These are phyloP conservation scores for Elgonia sp. DNA, from an alignment of 2,888 invertebrate species.

Conservation along the genomic window DNA sequence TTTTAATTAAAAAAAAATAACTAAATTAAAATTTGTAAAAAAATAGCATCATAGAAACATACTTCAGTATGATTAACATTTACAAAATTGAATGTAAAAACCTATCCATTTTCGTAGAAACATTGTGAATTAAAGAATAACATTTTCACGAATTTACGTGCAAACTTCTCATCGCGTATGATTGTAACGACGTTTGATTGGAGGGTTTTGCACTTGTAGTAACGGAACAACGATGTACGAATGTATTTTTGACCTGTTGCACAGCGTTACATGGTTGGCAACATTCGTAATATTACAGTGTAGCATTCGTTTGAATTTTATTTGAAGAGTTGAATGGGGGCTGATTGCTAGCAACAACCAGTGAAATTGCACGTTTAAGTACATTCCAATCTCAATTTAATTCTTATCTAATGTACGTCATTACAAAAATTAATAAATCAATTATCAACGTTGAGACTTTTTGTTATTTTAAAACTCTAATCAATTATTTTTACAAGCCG, in stretches of 20 bases:
- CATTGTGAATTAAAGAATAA: conserved; percentile 28
- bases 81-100: too few relatives aligned
- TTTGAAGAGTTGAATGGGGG: conserved; percentile 14
- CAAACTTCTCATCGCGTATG: conserved; percentile 54
- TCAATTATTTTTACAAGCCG: conserved; percentile 14
- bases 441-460: conserved; percentile 4
- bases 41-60: too few relatives aligned
- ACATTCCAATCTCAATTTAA: conserved; percentile 54
- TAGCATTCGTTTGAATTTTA: conserved; percentile 64
- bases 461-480: not conserved
- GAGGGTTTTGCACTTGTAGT: conserved; percentile 64
- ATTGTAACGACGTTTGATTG: conserved; percentile 66
- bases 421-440: conserved; percentile 42
- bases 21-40: too few relatives aligned
- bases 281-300: conserved; percentile 73
- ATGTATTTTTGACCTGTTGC: conserved; percentile 67
- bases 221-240: conserved; percentile 69
- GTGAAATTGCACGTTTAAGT: conserved; percentile 61
- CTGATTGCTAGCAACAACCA: conserved; percentile 53
- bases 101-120: conserved; percentile 18
- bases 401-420: conserved; percentile 37
- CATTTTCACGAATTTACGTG: conserved; percentile 60
- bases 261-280: conserved; percentile 63
- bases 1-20: too few relatives aligned
- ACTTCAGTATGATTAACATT: too few relatives aligned